These are phyloP conservation scores for Limosa lapponica DNA, from an alignment of 2,797 vertebrate species.

Conservation along the genomic window DNA sequence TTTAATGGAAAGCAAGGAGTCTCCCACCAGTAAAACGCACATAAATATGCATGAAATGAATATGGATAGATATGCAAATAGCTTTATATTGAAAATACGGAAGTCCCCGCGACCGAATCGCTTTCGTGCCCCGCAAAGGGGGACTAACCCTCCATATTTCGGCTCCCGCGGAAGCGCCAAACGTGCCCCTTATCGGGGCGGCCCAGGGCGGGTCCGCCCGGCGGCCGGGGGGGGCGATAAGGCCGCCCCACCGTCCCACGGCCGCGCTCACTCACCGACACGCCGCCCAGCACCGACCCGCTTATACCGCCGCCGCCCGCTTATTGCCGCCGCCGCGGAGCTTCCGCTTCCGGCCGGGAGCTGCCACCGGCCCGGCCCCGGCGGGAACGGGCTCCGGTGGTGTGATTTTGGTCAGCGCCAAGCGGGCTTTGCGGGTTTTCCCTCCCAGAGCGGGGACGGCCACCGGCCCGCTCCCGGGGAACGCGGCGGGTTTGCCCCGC, in stretches of 20 bases:
- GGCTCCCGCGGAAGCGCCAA: rapidly evolving
- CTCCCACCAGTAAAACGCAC: rapidly evolving
- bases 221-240: background rate
- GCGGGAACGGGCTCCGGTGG: background rate
- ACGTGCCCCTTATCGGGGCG: background rate
- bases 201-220: background rate
- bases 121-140: rapidly evolving
- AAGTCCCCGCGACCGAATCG: rapidly evolving
- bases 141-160: rapidly evolving
- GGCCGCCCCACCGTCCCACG: background rate
- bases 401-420: background rate
- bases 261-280: background rate
- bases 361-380: too few species aligned
- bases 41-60: rapidly evolving
- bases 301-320: rapidly evolving
- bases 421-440: background rate
- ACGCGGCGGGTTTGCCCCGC: rapidly evolving
- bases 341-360: slow-evolving; percentile 14
- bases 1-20: rapidly evolving
- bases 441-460: too few species aligned
- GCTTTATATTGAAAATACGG: rapidly evolving
- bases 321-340: background rate
- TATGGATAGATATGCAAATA: rapidly evolving
- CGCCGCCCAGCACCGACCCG: too few species aligned
- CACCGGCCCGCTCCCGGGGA: background rate